A percentile compares a stretch with the other conserved stretches of the same genome.
These are phyloP conservation scores for Balearica regulorum DNA, from an alignment of 2,797 vertebrate genomes.

Conservation along the genomic window DNA sequence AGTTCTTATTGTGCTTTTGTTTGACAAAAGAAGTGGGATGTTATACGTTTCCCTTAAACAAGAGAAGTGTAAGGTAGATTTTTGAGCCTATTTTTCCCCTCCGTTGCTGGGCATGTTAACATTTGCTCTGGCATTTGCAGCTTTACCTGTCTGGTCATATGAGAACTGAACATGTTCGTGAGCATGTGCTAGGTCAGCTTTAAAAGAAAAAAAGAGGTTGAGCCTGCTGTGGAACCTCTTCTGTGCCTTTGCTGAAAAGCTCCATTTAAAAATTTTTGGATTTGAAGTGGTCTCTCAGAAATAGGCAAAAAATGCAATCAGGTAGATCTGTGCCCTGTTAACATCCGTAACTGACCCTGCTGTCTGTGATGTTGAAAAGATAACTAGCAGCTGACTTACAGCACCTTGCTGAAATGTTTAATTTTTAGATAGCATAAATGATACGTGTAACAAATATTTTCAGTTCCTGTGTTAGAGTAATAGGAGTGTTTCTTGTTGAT, in stretches of 20 bases:
- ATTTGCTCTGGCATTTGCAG: background rate
- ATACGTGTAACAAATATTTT: background rate
- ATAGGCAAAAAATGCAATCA: background rate
- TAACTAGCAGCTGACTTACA: background rate
- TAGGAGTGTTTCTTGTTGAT: background rate
- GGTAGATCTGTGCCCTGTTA: background rate
- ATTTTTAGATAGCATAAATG: background rate
- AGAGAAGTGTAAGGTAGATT: background rate
- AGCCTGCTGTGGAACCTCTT: background rate
- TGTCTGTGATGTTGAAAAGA: background rate
- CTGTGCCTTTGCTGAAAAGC: background rate
- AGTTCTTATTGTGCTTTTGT: background rate
- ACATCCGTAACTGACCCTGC: background rate
- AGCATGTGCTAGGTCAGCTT: background rate
- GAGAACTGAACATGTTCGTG: background rate
- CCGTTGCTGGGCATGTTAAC: background rate
- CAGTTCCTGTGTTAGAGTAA: accelerated
- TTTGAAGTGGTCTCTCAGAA: background rate
- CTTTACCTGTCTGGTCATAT: background rate
- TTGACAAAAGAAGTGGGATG: background rate
- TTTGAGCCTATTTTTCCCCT: background rate
- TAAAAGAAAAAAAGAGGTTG: background rate
- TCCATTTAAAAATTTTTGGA: background rate
- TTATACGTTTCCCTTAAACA: background rate
- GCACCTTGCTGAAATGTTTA: background rate